Conservation (phyloP, 2,888 invertebrate species). For the Dorcus hopei region DNA sequence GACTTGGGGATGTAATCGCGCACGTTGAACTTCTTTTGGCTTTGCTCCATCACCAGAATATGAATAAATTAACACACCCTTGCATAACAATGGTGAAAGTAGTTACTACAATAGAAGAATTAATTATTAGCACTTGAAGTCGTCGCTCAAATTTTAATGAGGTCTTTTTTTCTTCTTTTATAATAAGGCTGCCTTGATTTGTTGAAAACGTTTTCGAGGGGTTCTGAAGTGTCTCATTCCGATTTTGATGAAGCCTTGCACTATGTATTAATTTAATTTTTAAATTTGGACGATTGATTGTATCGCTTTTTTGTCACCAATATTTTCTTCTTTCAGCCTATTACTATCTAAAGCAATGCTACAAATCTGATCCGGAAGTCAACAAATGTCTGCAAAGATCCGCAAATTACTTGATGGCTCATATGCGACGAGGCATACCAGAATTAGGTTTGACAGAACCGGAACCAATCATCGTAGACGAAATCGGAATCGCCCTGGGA, state of each 20-base stretch:
- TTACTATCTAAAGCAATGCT: conserved; percentile 73
- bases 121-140: too few relatives aligned
- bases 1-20: too few relatives aligned
- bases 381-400: conserved; percentile 72
- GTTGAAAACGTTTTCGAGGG: neutral
- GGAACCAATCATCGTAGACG: conserved; percentile 79
- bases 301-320: neutral
- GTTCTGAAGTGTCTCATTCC: neutral
- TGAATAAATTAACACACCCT: too few relatives aligned
- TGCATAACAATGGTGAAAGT: too few relatives aligned
- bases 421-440: conserved; percentile 70
- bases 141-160: too few relatives aligned
- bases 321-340: conserved; percentile 48
- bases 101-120: too few relatives aligned
- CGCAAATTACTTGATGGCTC: conserved; percentile 70
- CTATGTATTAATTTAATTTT: too few relatives aligned
- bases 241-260: neutral
- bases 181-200: too few relatives aligned
- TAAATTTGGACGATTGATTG: too few relatives aligned
- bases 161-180: too few relatives aligned
- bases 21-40: too few relatives aligned
- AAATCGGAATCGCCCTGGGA: conserved; percentile 76
- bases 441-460: conserved; percentile 69
- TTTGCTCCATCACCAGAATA: too few relatives aligned
- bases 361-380: conserved; percentile 65